Conservation (phyloP, 2,888 invertebrate species). For the Ormyrus thymus region DNA sequence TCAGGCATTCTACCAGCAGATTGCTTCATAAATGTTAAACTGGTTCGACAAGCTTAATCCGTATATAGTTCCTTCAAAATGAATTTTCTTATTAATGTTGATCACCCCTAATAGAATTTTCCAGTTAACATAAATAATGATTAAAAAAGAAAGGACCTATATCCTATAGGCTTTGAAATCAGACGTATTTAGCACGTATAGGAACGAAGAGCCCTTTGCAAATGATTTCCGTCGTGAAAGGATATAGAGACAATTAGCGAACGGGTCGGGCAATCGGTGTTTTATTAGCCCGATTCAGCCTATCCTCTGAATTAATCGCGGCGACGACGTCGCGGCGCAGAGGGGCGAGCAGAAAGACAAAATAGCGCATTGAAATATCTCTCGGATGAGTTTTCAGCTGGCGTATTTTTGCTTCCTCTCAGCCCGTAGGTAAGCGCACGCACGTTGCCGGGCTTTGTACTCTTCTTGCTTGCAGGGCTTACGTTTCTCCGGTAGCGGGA, state of each 20-base stretch:
- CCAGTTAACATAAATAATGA: conserved; percentile 5
- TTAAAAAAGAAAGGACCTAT: neutral
- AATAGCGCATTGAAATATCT: conserved; percentile 21
- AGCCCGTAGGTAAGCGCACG: neutral
- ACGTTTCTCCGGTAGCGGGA: neutral
- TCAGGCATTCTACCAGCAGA: too few relatives aligned
- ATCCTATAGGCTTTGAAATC: too few relatives aligned
- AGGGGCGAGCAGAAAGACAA: neutral
- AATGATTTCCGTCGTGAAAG: conserved; percentile 37
- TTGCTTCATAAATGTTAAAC: conserved; percentile 7
- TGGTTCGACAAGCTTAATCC: conserved; percentile 7
- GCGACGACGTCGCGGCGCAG: neutral
- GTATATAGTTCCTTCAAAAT: conserved; percentile 31
- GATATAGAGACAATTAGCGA: too few relatives aligned
- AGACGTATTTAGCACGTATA: too few relatives aligned
- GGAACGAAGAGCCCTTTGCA: conserved; percentile 12
- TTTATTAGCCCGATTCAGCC: conserved; percentile 24
- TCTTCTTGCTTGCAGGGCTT: neutral
- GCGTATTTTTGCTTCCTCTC: neutral
- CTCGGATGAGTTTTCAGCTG: neutral
- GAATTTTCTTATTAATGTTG: conserved; percentile 34
- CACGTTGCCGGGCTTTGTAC: neutral
- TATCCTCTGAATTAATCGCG: conserved; percentile 16
- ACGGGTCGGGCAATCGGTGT: neutral
- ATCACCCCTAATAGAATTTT: neutral